Conservation (phyloP, 2,888 invertebrate species). For the Phorcus lineatus region DNA sequence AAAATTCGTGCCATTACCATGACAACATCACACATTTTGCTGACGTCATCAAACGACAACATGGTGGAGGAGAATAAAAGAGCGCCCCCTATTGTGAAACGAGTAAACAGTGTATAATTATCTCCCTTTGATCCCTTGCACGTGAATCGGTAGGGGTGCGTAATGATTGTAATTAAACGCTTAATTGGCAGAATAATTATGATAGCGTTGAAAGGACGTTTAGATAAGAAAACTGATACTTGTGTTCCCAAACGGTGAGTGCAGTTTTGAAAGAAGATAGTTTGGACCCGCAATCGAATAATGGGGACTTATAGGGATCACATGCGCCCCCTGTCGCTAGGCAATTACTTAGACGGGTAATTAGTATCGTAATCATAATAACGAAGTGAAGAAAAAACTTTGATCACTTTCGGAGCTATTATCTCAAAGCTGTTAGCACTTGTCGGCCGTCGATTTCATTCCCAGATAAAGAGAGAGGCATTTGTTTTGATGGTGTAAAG, state of each 20-base stretch:
- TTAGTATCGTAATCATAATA: not conserved
- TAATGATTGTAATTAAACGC: slow-evolving; percentile 18
- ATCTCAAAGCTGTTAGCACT: not conserved
- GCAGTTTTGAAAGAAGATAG: not conserved
- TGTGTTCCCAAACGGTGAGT: not conserved
- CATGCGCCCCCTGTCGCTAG: not conserved
- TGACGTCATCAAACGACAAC: slow-evolving; percentile 3
- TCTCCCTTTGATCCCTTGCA: not conserved
- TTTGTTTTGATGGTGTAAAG: too few species aligned
- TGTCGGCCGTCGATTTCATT: too few species aligned
- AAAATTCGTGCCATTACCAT: not conserved
- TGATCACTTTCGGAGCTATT: not conserved
- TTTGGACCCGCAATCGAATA: not conserved
- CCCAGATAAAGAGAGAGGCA: too few species aligned
- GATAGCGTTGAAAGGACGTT: not conserved
- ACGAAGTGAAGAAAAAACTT: not conserved
- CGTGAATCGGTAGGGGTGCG: not conserved
- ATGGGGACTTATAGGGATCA: not conserved
- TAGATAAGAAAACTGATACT: not conserved
- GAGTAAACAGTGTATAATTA: slow-evolving; percentile 4
- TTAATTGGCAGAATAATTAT: slow-evolving; percentile 8
- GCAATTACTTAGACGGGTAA: not conserved
- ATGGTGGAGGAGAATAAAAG: slow-evolving; percentile 8
- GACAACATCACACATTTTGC: not conserved
- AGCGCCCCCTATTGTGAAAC: slow-evolving; percentile 20